A percentile compares a stretch with the other conserved stretches of the same genome.
These are phyloP conservation scores for Antechinus stuartii DNA, from an alignment of 2,113 vertebrate genomes.

Conservation along the genomic window DNA sequence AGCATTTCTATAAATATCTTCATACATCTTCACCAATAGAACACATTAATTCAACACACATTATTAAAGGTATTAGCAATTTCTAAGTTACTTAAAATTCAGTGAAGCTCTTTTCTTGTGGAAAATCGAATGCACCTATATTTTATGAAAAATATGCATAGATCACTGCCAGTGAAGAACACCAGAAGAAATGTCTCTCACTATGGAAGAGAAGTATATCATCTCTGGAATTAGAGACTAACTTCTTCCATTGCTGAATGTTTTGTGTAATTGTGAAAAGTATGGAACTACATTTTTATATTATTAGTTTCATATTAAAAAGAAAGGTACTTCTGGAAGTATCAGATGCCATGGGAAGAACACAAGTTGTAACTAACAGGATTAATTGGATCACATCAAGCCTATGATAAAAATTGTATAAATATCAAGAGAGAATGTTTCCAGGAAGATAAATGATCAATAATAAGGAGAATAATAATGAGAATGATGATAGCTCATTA, in stretches of 20 bases:
- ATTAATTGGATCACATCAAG: background rate
- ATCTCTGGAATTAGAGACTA: background rate
- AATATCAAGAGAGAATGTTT: background rate
- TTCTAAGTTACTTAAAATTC: background rate
- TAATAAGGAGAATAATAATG: background rate
- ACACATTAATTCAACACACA: background rate
- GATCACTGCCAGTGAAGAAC: background rate
- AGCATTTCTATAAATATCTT: constrained; percentile 9
- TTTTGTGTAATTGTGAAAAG: background rate
- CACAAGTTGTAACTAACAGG: background rate
- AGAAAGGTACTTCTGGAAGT: background rate
- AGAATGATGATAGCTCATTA: background rate
- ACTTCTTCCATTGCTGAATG: background rate
- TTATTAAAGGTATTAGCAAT: background rate
- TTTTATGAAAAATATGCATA: constrained; percentile 1
- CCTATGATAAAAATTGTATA: background rate
- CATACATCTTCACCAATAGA: background rate
- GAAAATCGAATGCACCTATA: background rate
- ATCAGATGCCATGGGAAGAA: background rate
- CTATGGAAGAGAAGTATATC: background rate
- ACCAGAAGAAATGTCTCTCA: background rate
- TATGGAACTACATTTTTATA: background rate
- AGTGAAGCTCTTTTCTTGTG: background rate
- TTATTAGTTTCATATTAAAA: background rate
- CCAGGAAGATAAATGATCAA: background rate